Percentiles rank a stretch among this genome's conserved stretches.
Evolutionary conservation across 2,797 vertebrate genomes (phyloP).

Genomic region (Rhabdomys pumilio): DNA sequence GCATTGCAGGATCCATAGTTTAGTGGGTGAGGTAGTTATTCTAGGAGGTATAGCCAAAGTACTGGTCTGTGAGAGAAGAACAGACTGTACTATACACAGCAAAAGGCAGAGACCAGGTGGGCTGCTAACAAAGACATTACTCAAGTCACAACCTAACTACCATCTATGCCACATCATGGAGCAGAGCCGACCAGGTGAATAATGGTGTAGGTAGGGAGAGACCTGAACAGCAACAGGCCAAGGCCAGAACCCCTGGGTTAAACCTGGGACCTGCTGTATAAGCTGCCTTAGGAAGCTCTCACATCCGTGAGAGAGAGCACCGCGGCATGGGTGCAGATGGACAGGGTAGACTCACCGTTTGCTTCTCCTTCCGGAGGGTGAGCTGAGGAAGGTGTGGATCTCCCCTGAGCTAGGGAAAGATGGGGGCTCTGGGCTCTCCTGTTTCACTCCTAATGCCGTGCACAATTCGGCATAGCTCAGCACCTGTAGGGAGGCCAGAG

Average conservation of each 20-base stretch:
- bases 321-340: fast-evolving
- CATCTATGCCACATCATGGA: not conserved
- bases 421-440: constrained; percentile 89
- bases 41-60: not conserved
- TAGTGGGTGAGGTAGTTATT: not conserved
- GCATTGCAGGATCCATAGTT: not conserved
- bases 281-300: not conserved
- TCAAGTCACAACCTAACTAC: not conserved
- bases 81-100: not conserved
- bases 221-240: not conserved
- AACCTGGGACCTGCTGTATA: not conserved
- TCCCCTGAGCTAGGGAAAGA: constrained; percentile 91
- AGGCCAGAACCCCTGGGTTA: not conserved
- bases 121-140: not conserved
- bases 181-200: not conserved
- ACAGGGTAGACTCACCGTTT: constrained; percentile 90
- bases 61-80: not conserved
- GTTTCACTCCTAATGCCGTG: constrained; percentile 93
- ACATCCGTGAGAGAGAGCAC: not conserved
- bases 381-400: constrained; percentile 95
- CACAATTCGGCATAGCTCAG: constrained; percentile 96
- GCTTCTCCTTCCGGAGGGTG: constrained; percentile 93
- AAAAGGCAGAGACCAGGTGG: not conserved
- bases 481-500: constrained; percentile 88
- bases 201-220: fast-evolving